Evolutionary conservation across 2,888 invertebrate genomes (phyloP).

Genomic region (Tenthredo livida): DNA sequence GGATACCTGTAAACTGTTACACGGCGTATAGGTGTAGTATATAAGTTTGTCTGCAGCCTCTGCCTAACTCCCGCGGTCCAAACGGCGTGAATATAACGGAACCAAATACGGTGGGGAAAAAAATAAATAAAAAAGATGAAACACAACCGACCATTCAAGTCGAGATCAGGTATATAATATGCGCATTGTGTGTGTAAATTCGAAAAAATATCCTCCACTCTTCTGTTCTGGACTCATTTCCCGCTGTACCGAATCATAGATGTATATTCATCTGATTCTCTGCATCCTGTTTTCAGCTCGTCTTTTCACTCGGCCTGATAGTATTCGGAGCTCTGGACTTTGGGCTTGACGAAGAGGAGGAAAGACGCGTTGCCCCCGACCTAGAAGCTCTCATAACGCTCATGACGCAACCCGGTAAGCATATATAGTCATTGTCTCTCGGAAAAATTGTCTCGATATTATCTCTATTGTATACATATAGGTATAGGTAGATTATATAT

Average conservation of each 20-base stretch:
- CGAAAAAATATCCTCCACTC: neutral
- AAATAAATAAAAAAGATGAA: no score
- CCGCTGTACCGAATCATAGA: neutral
- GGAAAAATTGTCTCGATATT: no score
- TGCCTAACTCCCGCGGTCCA: conserved; percentile 5
- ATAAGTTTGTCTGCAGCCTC: neutral
- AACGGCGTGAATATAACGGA: conserved; percentile 47
- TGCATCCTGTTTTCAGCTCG: conserved; percentile 82
- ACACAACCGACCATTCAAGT: conserved; percentile 3
- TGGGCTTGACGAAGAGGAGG: conserved; percentile 91
- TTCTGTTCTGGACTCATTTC: neutral
- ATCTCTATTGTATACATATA: no score
- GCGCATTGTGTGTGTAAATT: neutral
- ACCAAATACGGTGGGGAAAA: neutral
- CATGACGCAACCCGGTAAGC: conserved; percentile 88
- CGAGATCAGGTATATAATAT: neutral
- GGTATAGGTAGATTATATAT: no score
- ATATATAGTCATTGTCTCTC: conserved; percentile 69
- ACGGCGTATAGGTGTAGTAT: neutral
- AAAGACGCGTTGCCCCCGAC: conserved; percentile 91
- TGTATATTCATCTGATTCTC: neutral
- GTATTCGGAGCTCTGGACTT: conserved; percentile 95
- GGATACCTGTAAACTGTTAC: neutral
- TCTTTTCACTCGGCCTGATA: conserved; percentile 89
- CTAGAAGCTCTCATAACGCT: conserved; percentile 91